Evolutionary conservation across 2,888 invertebrate species (phyloP), one percentile per base, ranked within the genome.

Genomic region (Diaprepes abbreviatus): DNA sequence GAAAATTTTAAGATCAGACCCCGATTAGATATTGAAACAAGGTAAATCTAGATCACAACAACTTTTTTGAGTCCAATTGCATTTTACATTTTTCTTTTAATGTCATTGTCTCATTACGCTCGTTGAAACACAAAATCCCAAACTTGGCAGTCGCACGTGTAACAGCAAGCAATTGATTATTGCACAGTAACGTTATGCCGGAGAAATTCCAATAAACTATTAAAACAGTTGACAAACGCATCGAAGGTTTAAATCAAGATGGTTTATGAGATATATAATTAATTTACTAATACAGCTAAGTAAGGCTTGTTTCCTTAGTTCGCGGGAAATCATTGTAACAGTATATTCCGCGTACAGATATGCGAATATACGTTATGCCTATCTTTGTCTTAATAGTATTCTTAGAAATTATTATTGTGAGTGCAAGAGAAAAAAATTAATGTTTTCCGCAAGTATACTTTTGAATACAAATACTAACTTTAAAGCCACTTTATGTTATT

Each of bases 261-360:
- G 73, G 75, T 79, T 79, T 79, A 79, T 79, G 79, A 77, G 79
- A 78, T 78, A 79, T 79, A 79, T 79, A 79, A 79, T 79, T 79
- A 79, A 79, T 78, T 78, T 77, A 78, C 79, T 79, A 77, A 79
- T 79, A 79, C 75, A 77, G 79, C 77, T 73, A 75, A 66, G 71
- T 73, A 75, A 75, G 71, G 74, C 74, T 74, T 67, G 79, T 78
- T 79, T 76, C 76, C 77, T 79, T 77, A 76, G 74, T 79, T 79
- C 78, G 64, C 66, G 60, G 77, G 78, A 79, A 70, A 57, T 38
- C 70, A 68, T 65, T 62, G 58, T 69, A 66, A 63, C 69, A 60
- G 70, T 67, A 70, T 52, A 66, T 68, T 70, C 68, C 66, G 58
- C 72, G 70, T 66, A 62, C 69, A 74, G 70, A 72, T 70, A 67